Percentiles rank a stretch among this genome's conserved stretches.
phyloP scores from a whole-genome alignment of 2,113 vertebrate genomes.

The Centrocercus urophasianus region DNA sequence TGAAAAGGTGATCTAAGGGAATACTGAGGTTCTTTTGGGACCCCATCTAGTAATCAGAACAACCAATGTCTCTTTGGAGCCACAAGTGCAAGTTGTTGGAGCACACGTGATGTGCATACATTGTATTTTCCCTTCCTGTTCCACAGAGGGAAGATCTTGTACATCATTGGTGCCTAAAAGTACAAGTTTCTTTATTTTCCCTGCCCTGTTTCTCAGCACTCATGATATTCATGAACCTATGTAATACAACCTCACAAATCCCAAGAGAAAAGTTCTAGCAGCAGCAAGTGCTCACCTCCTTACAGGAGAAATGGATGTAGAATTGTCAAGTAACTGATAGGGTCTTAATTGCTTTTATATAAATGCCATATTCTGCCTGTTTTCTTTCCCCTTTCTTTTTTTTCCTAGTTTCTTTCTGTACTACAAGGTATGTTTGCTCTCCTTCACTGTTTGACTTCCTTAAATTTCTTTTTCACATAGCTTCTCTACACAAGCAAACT shows the following conservation, averaged over 20 bases:
- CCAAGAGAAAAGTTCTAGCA: background rate
- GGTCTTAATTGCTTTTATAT: background rate
- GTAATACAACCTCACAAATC: background rate
- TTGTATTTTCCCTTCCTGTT: background rate
- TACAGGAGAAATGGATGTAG: background rate
- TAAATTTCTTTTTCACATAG: background rate
- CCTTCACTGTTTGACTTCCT: background rate
- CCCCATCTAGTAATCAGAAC: background rate
- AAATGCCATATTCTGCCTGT: background rate
- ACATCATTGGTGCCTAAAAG: background rate
- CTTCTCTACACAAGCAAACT: background rate
- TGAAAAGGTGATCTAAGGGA: background rate
- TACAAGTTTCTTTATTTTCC: background rate
- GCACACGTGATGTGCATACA: no score
- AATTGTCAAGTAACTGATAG: background rate
- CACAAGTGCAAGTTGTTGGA: no score
- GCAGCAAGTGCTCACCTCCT: background rate
- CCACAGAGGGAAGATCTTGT: background rate
- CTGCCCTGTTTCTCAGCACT: background rate
- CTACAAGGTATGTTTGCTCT: background rate
- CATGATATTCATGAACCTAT: background rate
- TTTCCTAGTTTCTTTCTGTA: background rate
- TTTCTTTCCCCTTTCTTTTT: background rate
- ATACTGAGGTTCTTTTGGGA: background rate
- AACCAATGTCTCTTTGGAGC: background rate